Conservation (phyloP, 2,888 invertebrate genomes). For the Dioctria rufipes region DNA sequence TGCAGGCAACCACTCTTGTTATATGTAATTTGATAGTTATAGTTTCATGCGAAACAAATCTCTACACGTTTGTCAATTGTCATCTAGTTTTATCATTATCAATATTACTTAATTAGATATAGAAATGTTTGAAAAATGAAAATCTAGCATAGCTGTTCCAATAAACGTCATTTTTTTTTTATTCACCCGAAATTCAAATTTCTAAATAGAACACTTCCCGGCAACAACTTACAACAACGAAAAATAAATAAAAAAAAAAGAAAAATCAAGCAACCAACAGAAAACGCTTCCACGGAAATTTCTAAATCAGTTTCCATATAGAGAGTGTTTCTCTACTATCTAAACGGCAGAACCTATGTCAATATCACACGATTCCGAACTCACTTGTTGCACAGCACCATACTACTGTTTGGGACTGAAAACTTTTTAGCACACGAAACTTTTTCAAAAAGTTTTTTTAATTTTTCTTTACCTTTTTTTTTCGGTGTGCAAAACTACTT, state of each 20-base stretch:
- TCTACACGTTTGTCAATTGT: not conserved
- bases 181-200: too few relatives aligned
- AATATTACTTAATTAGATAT: not conserved
- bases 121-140: too few relatives aligned
- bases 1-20: slow-evolving; percentile 4
- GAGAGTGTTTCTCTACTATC: not conserved
- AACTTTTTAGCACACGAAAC: slow-evolving; percentile 71
- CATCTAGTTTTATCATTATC: not conserved
- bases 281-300: slow-evolving; percentile 13
- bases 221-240: not conserved
- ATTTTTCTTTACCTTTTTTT: slow-evolving; percentile 60
- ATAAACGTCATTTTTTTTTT: too few relatives aligned
- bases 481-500: slow-evolving; percentile 63
- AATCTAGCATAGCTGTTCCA: too few relatives aligned
- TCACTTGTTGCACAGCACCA: slow-evolving; percentile 72
- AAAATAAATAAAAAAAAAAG: too few relatives aligned
- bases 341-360: slow-evolving; percentile 59
- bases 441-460: slow-evolving; percentile 68
- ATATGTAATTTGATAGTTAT: not conserved
- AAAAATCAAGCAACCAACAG: not conserved
- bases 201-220: not conserved
- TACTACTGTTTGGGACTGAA: slow-evolving; percentile 62
- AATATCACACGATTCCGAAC: slow-evolving; percentile 68
- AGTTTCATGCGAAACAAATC: not conserved
- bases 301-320: slow-evolving; percentile 30